A percentile compares a stretch with the other conserved stretches of the same genome.
These are phyloP conservation scores for Hassar affinis DNA, from an alignment of 2,113 vertebrate species.

Conservation along the genomic window DNA sequence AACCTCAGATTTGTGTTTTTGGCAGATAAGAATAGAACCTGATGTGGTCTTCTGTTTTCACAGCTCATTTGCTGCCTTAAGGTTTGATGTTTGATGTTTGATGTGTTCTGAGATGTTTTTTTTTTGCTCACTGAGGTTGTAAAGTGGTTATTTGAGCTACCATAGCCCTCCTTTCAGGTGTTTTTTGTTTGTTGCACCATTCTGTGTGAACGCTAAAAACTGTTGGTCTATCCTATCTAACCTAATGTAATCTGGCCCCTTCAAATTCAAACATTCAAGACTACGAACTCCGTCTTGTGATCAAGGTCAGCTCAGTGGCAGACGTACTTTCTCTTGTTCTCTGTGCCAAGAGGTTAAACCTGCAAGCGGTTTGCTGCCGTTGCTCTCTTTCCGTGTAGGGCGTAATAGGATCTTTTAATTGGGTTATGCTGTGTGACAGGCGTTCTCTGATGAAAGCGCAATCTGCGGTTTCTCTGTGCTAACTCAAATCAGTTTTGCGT, in stretches of 20 bases:
- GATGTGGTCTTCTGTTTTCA: too few relatives aligned
- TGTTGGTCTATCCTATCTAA: too few relatives aligned
- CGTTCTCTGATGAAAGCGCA: conserved; percentile 42
- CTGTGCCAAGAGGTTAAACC: neutral
- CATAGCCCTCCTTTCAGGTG: neutral
- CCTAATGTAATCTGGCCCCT: neutral
- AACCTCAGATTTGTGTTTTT: neutral
- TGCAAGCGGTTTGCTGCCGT: neutral
- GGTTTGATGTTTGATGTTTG: neutral
- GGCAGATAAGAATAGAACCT: neutral
- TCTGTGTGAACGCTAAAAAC: too few relatives aligned
- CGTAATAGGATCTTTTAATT: conserved; percentile 56
- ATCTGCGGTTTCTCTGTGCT: conserved; percentile 53
- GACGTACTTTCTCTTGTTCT: neutral
- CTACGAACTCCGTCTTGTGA: neutral
- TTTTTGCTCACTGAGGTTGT: neutral
- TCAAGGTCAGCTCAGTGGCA: neutral
- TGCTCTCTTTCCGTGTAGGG: conserved; percentile 22
- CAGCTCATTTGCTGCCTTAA: neutral
- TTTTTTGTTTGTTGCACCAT: neutral
- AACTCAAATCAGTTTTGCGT: conserved; percentile 52
- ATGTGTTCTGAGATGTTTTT: neutral
- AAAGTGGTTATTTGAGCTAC: neutral
- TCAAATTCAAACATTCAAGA: neutral
- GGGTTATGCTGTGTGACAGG: conserved; percentile 47